Evolutionary conservation across 2,888 invertebrate species (phyloP).

Genomic region (Dasysyrphus albostriatus): DNA sequence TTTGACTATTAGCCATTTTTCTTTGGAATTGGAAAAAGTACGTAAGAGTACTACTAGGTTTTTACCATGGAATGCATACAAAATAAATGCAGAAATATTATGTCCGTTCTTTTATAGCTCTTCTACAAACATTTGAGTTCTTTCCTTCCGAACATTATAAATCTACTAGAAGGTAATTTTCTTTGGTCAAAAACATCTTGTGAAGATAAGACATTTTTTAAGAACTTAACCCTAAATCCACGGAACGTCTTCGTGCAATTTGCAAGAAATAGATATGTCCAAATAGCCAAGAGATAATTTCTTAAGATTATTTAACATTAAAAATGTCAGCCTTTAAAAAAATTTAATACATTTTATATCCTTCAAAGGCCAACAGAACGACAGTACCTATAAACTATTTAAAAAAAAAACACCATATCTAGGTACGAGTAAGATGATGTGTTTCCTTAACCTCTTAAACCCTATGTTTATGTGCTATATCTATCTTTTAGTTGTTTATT

Average conservation of each 20-base stretch:
- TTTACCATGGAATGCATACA: no score
- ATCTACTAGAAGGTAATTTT: no score
- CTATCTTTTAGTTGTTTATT: slow-evolving; percentile 26
- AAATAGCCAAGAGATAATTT: slow-evolving; percentile 34
- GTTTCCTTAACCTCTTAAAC: slow-evolving; percentile 23
- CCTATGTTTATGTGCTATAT: background rate
- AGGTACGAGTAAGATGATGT: slow-evolving; percentile 21
- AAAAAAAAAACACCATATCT: slow-evolving; percentile 22
- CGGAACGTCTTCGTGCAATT: slow-evolving; percentile 8
- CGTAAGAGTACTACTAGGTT: no score
- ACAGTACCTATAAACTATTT: background rate
- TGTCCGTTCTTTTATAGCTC: no score
- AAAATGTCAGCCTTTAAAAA: background rate
- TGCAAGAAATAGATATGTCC: background rate
- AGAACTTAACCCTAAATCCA: no score
- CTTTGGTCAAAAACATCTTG: background rate
- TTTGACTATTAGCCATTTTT: no score
- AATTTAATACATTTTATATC: slow-evolving; percentile 33
- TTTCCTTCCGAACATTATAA: no score
- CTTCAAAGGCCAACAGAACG: slow-evolving; percentile 17
- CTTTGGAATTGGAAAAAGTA: no score
- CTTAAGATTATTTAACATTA: slow-evolving; percentile 21
- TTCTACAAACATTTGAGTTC: no score
- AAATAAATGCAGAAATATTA: no score
- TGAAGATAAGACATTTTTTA: background rate